These are phyloP conservation scores for Ptilorrhoa leucosticta DNA, from an alignment of 2,113 vertebrate genomes.

Conservation along the genomic window DNA sequence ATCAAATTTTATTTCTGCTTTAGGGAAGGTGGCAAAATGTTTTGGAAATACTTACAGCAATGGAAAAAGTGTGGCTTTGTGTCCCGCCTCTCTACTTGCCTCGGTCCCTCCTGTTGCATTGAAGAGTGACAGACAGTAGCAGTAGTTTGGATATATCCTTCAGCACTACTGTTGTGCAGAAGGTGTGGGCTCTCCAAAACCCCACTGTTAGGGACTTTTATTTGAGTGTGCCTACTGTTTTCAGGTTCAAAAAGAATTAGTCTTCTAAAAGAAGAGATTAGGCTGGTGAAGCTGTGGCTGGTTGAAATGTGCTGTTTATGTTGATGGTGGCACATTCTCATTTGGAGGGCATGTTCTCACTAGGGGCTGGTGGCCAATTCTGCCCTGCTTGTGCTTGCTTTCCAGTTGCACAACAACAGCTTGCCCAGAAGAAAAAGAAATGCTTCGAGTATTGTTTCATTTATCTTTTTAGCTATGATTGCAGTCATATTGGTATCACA, in stretches of 20 bases:
- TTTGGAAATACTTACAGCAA: not conserved
- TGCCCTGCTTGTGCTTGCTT: not conserved
- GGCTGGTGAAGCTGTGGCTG: not conserved
- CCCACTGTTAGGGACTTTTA: not conserved
- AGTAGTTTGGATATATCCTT: not conserved
- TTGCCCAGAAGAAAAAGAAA: not conserved
- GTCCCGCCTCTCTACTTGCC: not conserved
- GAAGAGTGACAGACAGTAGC: not conserved
- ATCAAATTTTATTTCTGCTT: not conserved
- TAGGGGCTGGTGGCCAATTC: not conserved
- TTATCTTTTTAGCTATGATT: conserved; percentile 20
- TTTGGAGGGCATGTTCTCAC: not conserved
- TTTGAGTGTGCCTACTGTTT: not conserved
- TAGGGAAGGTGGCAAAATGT: not conserved
- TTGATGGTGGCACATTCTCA: conserved; percentile 49
- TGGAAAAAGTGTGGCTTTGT: not conserved
- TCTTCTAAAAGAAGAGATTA: conserved; percentile 24
- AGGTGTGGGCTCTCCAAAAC: not conserved
- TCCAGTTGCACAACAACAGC: not conserved
- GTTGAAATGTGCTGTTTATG: not conserved
- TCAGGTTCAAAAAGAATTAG: not conserved
- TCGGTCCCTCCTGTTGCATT: rapidly evolving
- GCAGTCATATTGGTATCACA: conserved; percentile 57
- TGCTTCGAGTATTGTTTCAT: conserved; percentile 3
- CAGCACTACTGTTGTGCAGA: rapidly evolving